Base-by-base conservation (phyloP, 1,140 invertebrate species). In the Drosophila bifasciata region DNA sequence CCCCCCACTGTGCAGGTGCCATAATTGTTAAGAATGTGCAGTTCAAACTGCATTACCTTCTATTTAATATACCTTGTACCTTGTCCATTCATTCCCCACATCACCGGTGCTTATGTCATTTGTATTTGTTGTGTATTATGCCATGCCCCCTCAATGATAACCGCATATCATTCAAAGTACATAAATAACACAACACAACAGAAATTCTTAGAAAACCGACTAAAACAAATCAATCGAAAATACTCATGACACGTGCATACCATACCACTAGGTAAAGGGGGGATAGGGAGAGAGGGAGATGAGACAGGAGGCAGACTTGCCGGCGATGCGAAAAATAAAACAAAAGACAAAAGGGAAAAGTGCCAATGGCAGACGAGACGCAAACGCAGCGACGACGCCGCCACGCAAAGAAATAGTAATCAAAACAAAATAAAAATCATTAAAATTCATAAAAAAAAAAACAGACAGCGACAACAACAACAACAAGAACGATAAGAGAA, bases 401-500 rank as follows among this genome's bases (percentile, higher is more conserved):
- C 40, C 28, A 55, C 60, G 15, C 15, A 55, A 74, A 59, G 72
- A 76, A 75, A 75, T 68, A 68, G 73, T 68, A 76, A 76, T 75
- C 73, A 76, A 76, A 76, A 76, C 73, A 76, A 76, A 76, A 76
- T 75, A 76, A 76, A 73, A 75, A 68, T 61, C 62, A 76, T 76
- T 68, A 75, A 76, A 75, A 75, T 76, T 76, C 73, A 76, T 76
- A 75, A 76, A 76, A 76, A 76, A 76, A 75, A 60, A 76, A 76
- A 76, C 68, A 60, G 70, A 50, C 52, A 40, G 17, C 43, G 17
- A 17, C 39, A 15, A 21, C 72, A 53, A 40, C 41, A 40, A 11
- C 41, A 32, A 53, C 32, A 49, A 48, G 51, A 51, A 40, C 50
- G 25, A 28, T 48, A 57, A 23, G 13, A 61, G 48, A 46, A 48